A percentile compares a stretch with the other conserved stretches of the same genome.
These are phyloP conservation scores for Lophius americanus DNA, from an alignment of 2,797 vertebrate genomes.

Conservation along the genomic window DNA sequence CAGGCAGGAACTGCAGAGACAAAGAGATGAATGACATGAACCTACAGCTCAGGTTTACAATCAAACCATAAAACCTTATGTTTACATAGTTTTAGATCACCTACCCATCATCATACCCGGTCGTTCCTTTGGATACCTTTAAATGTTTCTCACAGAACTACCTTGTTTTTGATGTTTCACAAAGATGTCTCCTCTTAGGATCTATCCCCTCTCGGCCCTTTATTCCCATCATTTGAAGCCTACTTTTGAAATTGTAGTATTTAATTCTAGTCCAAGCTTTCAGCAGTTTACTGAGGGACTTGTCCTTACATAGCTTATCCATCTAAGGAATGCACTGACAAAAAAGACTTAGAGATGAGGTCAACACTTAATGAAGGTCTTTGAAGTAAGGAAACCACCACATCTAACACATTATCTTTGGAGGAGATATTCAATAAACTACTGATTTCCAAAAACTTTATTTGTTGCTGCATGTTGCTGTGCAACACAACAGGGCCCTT, in stretches of 20 bases:
- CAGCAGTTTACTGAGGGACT: not conserved
- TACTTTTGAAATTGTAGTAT: constrained; percentile 1
- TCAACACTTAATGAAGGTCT: not conserved
- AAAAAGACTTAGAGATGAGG: constrained; percentile 2
- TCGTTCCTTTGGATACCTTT: constrained; percentile 10
- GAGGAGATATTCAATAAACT: not conserved
- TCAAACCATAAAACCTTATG: not conserved
- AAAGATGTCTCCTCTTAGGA: not conserved
- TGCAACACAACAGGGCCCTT: not conserved
- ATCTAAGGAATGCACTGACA: constrained; percentile 11
- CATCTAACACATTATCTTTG: not conserved
- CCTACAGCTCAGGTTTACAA: not conserved
- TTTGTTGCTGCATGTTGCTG: constrained; percentile 7
- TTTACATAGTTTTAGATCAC: not conserved
- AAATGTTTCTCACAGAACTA: constrained; percentile 5
- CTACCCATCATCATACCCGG: constrained; percentile 1
- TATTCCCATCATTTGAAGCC: constrained; percentile 23
- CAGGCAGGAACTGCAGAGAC: not conserved
- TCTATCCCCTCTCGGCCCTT: constrained; percentile 6
- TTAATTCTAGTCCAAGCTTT: constrained; percentile 13
- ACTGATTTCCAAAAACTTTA: not conserved
- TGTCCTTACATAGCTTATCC: not conserved
- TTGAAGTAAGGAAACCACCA: constrained; percentile 3
- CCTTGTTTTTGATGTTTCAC: not conserved
- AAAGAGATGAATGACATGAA: not conserved